These are phyloP conservation scores for Itoplectis maculator DNA, from an alignment of 2,888 invertebrate species.

Conservation along the genomic window DNA sequence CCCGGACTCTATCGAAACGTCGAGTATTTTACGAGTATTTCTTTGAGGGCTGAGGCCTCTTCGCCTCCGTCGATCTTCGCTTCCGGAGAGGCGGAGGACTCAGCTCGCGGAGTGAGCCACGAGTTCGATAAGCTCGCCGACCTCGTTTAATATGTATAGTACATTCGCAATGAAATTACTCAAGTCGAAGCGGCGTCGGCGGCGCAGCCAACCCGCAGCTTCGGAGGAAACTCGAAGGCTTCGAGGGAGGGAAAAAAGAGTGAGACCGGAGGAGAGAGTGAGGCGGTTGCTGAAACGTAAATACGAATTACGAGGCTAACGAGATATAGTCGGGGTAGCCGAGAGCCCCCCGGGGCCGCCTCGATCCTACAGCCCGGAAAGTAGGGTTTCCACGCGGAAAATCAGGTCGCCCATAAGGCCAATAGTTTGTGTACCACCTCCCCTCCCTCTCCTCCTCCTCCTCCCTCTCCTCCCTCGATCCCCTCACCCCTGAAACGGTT, in stretches of 20 bases:
- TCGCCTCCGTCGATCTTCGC: conserved; percentile 15
- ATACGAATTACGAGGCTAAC: conserved; percentile 59
- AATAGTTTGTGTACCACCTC: conserved; percentile 11
- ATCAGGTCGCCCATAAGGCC: conserved; percentile 44
- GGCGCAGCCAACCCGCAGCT: conserved; percentile 8
- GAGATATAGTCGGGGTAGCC: conserved; percentile 50
- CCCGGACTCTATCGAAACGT: background rate
- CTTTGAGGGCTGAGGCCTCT: conserved; percentile 4
- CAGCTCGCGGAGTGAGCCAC: conserved; percentile 22
- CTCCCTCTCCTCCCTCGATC: background rate
- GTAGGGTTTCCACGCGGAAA: conserved; percentile 44
- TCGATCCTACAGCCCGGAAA: conserved; percentile 33
- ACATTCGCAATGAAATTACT: conserved; percentile 54
- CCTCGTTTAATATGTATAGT: conserved; percentile 53
- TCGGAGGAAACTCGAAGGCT: conserved; percentile 49
- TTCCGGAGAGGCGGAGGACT: conserved; percentile 26
- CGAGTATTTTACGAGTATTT: conserved; percentile 19
- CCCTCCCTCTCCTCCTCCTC: too few species aligned
- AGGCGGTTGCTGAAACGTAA: conserved; percentile 58
- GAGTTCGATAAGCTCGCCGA: conserved; percentile 43
- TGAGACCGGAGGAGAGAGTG: too few species aligned
- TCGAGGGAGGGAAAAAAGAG: conserved; percentile 24
- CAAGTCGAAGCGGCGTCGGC: conserved; percentile 37
- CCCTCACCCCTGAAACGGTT: too few species aligned
- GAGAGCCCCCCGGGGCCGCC: conserved; percentile 27